phyloP scores from a whole-genome alignment of 1,140 invertebrate genomes.

The Drosophila ercepeae region DNA sequence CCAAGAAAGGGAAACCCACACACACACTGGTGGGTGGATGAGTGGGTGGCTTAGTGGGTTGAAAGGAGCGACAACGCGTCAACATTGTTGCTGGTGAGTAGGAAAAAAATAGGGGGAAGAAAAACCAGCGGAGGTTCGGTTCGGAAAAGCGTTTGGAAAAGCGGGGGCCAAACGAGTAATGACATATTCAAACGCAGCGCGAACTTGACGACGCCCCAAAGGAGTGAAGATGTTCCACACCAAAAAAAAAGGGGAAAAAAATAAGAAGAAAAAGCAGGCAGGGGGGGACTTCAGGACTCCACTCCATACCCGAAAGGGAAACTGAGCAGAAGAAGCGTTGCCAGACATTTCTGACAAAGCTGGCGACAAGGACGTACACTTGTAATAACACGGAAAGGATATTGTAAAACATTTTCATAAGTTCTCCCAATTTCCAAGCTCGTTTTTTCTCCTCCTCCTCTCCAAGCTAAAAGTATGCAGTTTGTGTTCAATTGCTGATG shows the following conservation, averaged over 20 bases:
- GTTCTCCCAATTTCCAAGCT: conserved; percentile 53
- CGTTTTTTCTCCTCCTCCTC: conserved; percentile 13
- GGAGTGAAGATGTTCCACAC: conserved; percentile 53
- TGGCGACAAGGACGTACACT: conserved; percentile 82
- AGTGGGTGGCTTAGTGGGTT: neutral
- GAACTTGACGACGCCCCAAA: conserved; percentile 69
- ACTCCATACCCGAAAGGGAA: too few species aligned
- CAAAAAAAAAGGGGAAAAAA: conserved; percentile 10
- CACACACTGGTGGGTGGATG: conserved; percentile 18
- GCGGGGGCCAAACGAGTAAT: conserved; percentile 57
- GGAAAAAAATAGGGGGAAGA: neutral
- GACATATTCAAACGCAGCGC: conserved; percentile 80
- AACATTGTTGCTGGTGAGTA: conserved; percentile 47
- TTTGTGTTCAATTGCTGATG: conserved; percentile 32
- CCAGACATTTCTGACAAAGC: conserved; percentile 82
- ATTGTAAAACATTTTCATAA: conserved; percentile 84
- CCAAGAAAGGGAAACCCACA: conserved; percentile 35
- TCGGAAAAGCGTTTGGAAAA: conserved; percentile 3
- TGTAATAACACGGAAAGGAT: conserved; percentile 84
- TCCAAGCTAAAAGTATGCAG: conserved; percentile 6
- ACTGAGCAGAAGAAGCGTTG: conserved; percentile 52
- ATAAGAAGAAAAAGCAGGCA: neutral
- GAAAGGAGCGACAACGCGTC: conserved; percentile 46
- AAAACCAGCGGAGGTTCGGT: neutral
- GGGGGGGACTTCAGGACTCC: too few species aligned